phyloP scores from a whole-genome alignment of 1,140 invertebrate species.

The Listronotus oregonensis region DNA sequence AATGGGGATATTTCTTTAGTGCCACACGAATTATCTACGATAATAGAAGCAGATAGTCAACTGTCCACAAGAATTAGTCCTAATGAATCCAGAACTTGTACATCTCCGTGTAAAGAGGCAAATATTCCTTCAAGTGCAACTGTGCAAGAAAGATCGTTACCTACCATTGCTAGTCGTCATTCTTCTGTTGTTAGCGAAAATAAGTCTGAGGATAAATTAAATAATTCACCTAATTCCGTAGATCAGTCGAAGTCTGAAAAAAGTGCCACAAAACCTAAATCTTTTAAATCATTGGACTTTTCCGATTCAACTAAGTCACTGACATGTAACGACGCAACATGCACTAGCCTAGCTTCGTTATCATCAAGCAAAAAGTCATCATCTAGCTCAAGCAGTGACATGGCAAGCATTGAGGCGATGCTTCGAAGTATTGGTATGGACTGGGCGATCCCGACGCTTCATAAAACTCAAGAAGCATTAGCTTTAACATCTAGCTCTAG shows the following conservation, averaged over 20 bases:
- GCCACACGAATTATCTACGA: slow-evolving; percentile 69
- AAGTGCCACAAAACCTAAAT: slow-evolving; percentile 11
- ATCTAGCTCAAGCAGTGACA: slow-evolving; percentile 53
- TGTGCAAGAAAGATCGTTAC: slow-evolving; percentile 9
- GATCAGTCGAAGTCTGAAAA: neutral
- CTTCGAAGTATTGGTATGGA: slow-evolving; percentile 65
- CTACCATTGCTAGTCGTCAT: neutral
- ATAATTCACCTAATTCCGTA: neutral
- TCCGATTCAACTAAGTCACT: slow-evolving; percentile 4
- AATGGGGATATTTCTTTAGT: slow-evolving; percentile 54
- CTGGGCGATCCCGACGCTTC: slow-evolving; percentile 69
- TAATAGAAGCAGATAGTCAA: slow-evolving; percentile 60
- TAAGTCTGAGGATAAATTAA: too few species aligned
- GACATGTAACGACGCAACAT: slow-evolving; percentile 20
- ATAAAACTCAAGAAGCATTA: slow-evolving; percentile 68
- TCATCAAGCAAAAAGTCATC: slow-evolving; percentile 18
- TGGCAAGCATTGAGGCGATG: slow-evolving; percentile 62
- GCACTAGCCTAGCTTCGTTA: slow-evolving; percentile 5
- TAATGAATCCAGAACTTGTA: slow-evolving; percentile 27
- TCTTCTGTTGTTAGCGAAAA: too few species aligned
- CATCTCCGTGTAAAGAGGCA: neutral
- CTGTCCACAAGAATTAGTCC: slow-evolving; percentile 40
- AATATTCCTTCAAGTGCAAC: neutral
- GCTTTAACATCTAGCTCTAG: slow-evolving; percentile 66
- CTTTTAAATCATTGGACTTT: slow-evolving; percentile 7